phyloP scores from a whole-genome alignment of 2,888 invertebrate species.

The Teleiodes luculella region DNA sequence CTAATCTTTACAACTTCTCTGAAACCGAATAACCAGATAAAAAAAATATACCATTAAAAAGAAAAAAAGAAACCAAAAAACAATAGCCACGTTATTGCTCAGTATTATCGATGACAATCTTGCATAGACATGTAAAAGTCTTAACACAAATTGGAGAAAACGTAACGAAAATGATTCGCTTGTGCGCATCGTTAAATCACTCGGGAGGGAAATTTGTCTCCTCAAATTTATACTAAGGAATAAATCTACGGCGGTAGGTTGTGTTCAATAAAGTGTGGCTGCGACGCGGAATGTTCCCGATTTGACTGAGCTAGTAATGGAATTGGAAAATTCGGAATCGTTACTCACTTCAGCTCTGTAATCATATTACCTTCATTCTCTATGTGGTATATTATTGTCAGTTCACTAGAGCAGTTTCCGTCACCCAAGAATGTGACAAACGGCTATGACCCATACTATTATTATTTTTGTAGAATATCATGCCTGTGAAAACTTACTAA shows the following conservation, averaged over 20 bases:
- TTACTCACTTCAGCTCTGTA: background rate
- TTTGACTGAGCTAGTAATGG: background rate
- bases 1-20: too few relatives aligned
- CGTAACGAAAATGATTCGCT: constrained; percentile 33
- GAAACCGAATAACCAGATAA: too few relatives aligned
- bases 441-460: too few relatives aligned
- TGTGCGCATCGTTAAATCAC: constrained; percentile 45
- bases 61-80: too few relatives aligned
- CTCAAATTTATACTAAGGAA: constrained; percentile 61
- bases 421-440: too few relatives aligned
- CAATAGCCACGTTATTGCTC: too few relatives aligned
- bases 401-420: too few relatives aligned
- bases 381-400: too few relatives aligned
- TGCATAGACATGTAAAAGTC: background rate
- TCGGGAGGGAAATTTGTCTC: constrained; percentile 53
- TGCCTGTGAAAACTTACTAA: too few relatives aligned
- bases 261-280: constrained; percentile 35
- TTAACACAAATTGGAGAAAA: constrained; percentile 19
- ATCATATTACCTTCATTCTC: too few relatives aligned
- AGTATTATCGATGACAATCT: background rate
- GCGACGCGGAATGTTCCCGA: constrained; percentile 17
- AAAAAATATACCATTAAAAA: too few relatives aligned
- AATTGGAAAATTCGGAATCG: background rate
- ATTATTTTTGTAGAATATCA: too few relatives aligned
- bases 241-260: constrained; percentile 48